Conservation (phyloP, 2,113 vertebrate genomes). For the Triplophysa rosa region DNA sequence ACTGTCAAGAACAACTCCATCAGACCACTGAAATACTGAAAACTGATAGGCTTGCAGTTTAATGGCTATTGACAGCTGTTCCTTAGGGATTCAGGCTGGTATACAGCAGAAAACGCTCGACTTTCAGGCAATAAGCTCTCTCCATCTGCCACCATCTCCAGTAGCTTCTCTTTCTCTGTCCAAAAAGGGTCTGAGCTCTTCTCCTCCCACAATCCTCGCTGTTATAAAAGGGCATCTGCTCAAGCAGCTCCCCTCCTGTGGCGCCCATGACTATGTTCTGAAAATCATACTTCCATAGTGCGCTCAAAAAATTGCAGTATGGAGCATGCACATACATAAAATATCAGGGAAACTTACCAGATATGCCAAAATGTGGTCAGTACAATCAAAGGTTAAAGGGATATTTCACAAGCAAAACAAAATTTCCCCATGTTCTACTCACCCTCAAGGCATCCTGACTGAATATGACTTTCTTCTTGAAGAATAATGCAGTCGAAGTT, state of each 20-base stretch:
- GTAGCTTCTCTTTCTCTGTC: constrained; percentile 30
- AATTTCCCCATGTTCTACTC: no score
- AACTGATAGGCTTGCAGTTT: constrained; percentile 48
- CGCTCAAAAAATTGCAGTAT: no score
- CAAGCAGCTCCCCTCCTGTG: not conserved
- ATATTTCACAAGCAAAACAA: no score
- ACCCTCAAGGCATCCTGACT: no score
- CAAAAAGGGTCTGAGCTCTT: constrained; percentile 28
- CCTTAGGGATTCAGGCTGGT: constrained; percentile 42
- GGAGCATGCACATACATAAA: no score
- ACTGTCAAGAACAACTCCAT: constrained; percentile 51
- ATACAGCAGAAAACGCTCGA: constrained; percentile 30
- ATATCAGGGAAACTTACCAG: no score
- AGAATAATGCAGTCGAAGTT: no score
- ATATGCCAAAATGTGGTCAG: no score
- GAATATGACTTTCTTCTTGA: no score
- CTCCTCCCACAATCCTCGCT: constrained; percentile 27
- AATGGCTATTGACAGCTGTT: constrained; percentile 57
- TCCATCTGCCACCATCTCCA: constrained; percentile 53
- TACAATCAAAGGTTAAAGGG: no score
- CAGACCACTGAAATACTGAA: constrained; percentile 48
- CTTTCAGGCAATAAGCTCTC: constrained; percentile 48
- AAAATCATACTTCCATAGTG: not conserved
- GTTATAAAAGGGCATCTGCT: constrained; percentile 31
- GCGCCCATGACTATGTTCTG: not conserved